Evolutionary conservation across 2,888 invertebrate species (phyloP).

Genomic region (Diabrotica balteata): DNA sequence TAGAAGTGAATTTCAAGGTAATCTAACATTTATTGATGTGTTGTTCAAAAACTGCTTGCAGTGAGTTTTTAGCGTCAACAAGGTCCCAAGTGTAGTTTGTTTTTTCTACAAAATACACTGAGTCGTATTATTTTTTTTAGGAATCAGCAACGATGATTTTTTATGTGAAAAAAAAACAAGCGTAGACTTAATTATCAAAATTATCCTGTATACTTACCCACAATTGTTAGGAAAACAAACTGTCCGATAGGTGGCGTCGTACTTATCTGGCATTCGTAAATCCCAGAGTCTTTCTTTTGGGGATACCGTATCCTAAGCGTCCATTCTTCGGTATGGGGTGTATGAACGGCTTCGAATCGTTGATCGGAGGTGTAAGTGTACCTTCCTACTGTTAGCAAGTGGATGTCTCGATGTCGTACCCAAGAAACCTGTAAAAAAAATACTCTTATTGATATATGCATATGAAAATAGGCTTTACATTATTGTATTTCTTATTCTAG

Average conservation of each 20-base stretch:
- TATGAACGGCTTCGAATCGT: conserved; percentile 85
- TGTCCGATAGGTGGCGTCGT: conserved; percentile 89
- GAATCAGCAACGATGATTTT: too few species aligned
- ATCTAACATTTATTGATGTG: too few species aligned
- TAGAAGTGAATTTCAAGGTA: too few species aligned
- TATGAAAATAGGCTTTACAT: not conserved
- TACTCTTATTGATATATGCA: not conserved
- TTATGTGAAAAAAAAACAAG: too few species aligned
- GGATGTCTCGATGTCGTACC: conserved; percentile 79
- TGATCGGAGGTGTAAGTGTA: conserved; percentile 85
- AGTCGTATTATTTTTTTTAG: too few species aligned
- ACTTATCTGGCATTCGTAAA: conserved; percentile 91
- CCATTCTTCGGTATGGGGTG: conserved; percentile 88
- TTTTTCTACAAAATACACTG: too few species aligned
- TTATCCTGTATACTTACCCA: conserved; percentile 70
- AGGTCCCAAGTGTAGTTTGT: too few species aligned
- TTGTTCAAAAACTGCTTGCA: too few species aligned
- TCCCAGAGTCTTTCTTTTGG: conserved; percentile 76
- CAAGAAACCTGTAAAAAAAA: conserved; percentile 71
- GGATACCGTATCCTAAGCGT: conserved; percentile 79
- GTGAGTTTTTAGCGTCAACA: too few species aligned
- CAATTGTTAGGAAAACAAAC: conserved; percentile 80
- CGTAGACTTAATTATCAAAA: too few species aligned
- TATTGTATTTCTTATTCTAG: not conserved
- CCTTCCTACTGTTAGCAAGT: conserved; percentile 75